Conservation (phyloP, 2,888 invertebrate species). For the Ornithoptera priamus region DNA sequence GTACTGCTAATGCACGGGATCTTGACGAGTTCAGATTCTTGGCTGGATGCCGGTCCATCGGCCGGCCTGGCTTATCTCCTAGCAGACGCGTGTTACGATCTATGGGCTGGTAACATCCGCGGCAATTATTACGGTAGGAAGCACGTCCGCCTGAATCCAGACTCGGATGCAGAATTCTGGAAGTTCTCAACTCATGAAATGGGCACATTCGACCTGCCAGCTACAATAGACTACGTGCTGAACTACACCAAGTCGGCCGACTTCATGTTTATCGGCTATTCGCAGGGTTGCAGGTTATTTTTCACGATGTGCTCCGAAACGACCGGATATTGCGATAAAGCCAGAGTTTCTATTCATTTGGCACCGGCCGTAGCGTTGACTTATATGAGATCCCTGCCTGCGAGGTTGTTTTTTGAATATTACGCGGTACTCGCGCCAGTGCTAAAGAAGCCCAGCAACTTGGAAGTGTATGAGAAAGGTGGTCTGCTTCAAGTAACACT, state of each 20-base stretch:
- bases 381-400: conserved; percentile 54
- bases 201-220: conserved; percentile 87
- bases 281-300: conserved; percentile 84
- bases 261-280: conserved; percentile 83
- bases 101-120: conserved; percentile 53
- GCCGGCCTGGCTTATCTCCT: conserved; percentile 45
- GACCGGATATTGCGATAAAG: conserved; percentile 83
- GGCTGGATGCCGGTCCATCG: conserved; percentile 56
- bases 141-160: conserved; percentile 66
- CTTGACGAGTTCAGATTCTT: conserved; percentile 55
- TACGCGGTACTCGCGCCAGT: conserved; percentile 39
- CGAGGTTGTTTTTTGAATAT: conserved; percentile 36
- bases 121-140: conserved; percentile 73
- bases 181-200: conserved; percentile 84
- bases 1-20: conserved; percentile 64
- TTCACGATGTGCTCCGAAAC: conserved; percentile 83
- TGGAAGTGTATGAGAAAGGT: conserved; percentile 55
- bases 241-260: conserved; percentile 45
- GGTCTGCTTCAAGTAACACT: conserved; percentile 48
- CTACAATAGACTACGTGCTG: conserved; percentile 64
- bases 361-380: conserved; percentile 81
- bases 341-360: conserved; percentile 79
- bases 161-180: conserved; percentile 69
- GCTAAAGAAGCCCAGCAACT: conserved; percentile 39
- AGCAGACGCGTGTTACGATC: conserved; percentile 44